phyloP scores from a whole-genome alignment of 2,888 invertebrate species.

The Callyntrura sp. region DNA sequence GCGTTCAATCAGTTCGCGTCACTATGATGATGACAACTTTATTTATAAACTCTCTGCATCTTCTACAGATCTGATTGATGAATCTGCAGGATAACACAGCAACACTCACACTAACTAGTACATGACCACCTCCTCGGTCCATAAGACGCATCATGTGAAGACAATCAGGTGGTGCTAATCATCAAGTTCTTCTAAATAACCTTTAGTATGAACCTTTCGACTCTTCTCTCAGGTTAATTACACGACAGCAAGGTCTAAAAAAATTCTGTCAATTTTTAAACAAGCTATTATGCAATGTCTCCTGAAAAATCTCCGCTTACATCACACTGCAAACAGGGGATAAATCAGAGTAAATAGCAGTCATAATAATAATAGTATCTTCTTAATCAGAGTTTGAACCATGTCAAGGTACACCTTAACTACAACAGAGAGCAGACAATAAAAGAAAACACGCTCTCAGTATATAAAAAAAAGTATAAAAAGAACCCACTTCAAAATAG shows the following conservation, averaged over 20 bases:
- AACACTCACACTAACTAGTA: too few species aligned
- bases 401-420: conserved; percentile 45
- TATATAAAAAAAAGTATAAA: background rate
- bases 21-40: conserved; percentile 36
- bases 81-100: background rate
- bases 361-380: conserved; percentile 35
- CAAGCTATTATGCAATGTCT: conserved; percentile 35
- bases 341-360: conserved; percentile 20
- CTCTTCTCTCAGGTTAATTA: conserved; percentile 52
- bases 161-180: conserved; percentile 9
- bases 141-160: background rate
- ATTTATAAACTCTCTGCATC: background rate
- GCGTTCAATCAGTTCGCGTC: background rate
- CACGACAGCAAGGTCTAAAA: conserved; percentile 8
- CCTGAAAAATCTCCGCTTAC: conserved; percentile 21
- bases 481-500: background rate
- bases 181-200: background rate
- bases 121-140: background rate
- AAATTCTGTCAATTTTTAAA: conserved; percentile 40
- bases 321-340: conserved; percentile 9
- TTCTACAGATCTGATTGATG: background rate
- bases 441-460: background rate
- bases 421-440: background rate
- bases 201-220: conserved; percentile 11
- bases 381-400: conserved; percentile 48